A percentile compares a stretch with the other conserved stretches of the same genome.
Evolutionary conservation across 1,140 invertebrate species (phyloP).

Genomic region (Phthorimaea operculella): DNA sequence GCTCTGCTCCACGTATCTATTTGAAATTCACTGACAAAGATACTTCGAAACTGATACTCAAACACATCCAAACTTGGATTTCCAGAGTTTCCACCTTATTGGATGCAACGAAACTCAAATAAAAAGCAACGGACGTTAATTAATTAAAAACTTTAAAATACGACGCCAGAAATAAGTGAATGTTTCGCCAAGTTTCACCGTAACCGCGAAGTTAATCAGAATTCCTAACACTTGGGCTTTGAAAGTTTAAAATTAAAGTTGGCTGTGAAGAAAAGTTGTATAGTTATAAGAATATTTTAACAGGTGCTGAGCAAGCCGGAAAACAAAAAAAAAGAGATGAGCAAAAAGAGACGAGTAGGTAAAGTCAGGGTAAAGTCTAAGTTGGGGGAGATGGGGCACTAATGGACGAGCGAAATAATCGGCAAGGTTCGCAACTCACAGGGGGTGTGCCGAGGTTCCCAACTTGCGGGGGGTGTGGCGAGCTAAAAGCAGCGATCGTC

Average conservation of each 20-base stretch:
- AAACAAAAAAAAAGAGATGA: not conserved
- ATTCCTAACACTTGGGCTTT: slow-evolving; percentile 6
- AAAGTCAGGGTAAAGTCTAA: too few species aligned
- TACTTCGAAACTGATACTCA: too few species aligned
- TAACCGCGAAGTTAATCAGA: slow-evolving; percentile 4
- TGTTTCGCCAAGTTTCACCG: not conserved
- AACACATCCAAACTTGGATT: too few species aligned
- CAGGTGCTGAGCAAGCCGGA: not conserved
- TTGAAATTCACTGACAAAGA: too few species aligned
- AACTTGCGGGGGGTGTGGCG: not conserved
- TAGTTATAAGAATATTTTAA: slow-evolving; percentile 4
- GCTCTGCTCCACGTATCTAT: too few species aligned
- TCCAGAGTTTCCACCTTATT: too few species aligned
- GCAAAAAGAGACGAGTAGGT: not conserved
- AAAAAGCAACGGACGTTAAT: not conserved
- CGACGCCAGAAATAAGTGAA: not conserved
- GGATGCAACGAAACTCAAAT: too few species aligned
- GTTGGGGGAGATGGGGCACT: not conserved
- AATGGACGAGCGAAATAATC: not conserved
- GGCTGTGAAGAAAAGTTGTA: slow-evolving; percentile 2
- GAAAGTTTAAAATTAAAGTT: slow-evolving; percentile 6
- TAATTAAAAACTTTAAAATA: slow-evolving; percentile 1
- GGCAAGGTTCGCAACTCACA: not conserved
- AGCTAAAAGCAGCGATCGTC: not conserved
- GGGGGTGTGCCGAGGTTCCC: not conserved